Evolutionary conservation across 2,888 invertebrate species (phyloP), one percentile per base, ranked within the genome.

Genomic region (Petrolisthes manimaculis): DNA sequence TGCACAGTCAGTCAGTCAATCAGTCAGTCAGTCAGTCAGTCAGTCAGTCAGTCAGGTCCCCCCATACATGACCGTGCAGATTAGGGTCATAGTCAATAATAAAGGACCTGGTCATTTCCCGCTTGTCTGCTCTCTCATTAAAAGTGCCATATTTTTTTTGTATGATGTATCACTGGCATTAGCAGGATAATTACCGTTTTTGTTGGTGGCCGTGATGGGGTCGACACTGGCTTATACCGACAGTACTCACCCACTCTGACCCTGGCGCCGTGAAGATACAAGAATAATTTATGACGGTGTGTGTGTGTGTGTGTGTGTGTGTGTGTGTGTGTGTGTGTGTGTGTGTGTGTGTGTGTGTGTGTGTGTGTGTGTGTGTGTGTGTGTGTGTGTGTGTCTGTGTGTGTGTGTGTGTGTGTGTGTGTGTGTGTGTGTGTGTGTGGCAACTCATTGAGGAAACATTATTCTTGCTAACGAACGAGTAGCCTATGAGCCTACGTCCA

Each of bases 111-210:
- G 21, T 24, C 56, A 80, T 80, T 80, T 56, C 80, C 53, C 56
- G 61, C 80, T 21, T 80, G 80, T 80, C 80, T 56, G 56, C 80
- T 21, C 24, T 56, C 80, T 56, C 80, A 80, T 80, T 80, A 80
- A 56, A 80, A 80, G 24, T 37, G 37, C 37, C 37, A 37, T 37
- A 1, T 37, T 37, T 37, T 80, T 80, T 80, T 80, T 80, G 56
- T 24, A 55, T 14, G 80, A 80, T 61, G 12, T 55, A 80, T 80
- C 80, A 80, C 80, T 56, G 80, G 56, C 80, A 80, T 80, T 80
- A 80, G 53, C n/a, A 21, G 21, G 80, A 24, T 80, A 80, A 80
- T 80, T 80, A 56, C 80, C 14, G 55, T 80, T 80, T 80, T 80
- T 80, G 80, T 21, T 24, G 6, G 21, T 9, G 5, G 21, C 14